Percentiles rank a stretch among this genome's conserved stretches.
Conservation (phyloP, 2,797 vertebrate species). For the Neosilurus mollespiculum region DNA sequence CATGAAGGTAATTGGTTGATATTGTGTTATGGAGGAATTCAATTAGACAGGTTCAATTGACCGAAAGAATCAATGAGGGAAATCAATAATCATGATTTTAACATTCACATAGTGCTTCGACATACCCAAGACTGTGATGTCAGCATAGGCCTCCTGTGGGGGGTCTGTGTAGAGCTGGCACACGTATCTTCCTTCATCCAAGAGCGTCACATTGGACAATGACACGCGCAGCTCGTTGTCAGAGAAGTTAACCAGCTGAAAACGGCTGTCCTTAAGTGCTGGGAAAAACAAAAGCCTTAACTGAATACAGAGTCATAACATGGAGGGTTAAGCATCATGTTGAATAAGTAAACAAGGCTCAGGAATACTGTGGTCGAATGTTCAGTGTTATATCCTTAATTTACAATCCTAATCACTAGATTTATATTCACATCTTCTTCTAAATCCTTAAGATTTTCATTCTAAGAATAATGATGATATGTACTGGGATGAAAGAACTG, state of each 20-base stretch:
- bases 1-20: conserved; percentile 54
- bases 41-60: conserved; percentile 57
- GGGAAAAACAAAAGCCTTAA: conserved; percentile 44
- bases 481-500: conserved; percentile 38
- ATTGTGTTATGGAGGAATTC: conserved; percentile 55
- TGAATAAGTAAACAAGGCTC: background rate
- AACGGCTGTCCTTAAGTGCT: conserved; percentile 86
- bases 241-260: conserved; percentile 89
- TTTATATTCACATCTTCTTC: conserved; percentile 33
- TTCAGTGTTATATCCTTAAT: conserved; percentile 33
- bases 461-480: conserved; percentile 51
- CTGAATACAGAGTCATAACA: background rate
- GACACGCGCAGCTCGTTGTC: conserved; percentile 85
- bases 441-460: conserved; percentile 25
- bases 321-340: background rate
- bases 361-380: no score
- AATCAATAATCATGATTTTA: conserved; percentile 54
- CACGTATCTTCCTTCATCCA: conserved; percentile 83
- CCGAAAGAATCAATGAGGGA: conserved; percentile 52
- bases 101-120: conserved; percentile 30
- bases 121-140: conserved; percentile 83
- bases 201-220: conserved; percentile 82
- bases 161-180: conserved; percentile 88
- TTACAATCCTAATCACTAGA: conserved; percentile 44
- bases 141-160: conserved; percentile 83